Evolutionary conservation across 2,888 invertebrate genomes (phyloP).

Genomic region (Lepidochitona cinerea): DNA sequence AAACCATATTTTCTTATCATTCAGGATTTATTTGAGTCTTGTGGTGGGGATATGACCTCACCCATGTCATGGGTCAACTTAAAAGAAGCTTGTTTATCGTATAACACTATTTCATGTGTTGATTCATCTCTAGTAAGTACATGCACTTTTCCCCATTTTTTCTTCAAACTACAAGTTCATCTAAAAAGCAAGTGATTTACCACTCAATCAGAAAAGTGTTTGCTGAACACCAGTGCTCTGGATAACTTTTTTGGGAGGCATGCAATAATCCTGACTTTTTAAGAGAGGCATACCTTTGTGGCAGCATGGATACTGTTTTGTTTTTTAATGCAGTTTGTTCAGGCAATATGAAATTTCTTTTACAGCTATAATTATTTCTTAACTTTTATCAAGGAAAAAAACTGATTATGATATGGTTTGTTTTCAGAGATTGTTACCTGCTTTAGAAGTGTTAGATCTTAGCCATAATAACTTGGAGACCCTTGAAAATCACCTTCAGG

Average conservation of each 20-base stretch:
- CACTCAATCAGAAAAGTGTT: too few relatives aligned
- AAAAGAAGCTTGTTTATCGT: constrained; percentile 45
- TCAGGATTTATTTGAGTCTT: constrained; percentile 64
- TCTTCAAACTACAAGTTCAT: too few relatives aligned
- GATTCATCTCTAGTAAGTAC: constrained; percentile 61
- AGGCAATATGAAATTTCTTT: too few relatives aligned
- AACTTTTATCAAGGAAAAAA: too few relatives aligned
- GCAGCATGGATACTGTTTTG: too few relatives aligned
- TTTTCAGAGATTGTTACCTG: constrained; percentile 54
- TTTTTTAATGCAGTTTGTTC: constrained; percentile 20
- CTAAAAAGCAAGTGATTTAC: too few relatives aligned
- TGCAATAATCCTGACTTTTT: too few relatives aligned
- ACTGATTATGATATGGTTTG: background rate
- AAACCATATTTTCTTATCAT: constrained; percentile 10
- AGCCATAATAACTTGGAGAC: constrained; percentile 57
- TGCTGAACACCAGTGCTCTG: too few relatives aligned
- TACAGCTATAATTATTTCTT: too few relatives aligned
- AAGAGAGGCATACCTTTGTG: too few relatives aligned
- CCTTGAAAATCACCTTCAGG: constrained; percentile 55
- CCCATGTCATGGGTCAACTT: constrained; percentile 61
- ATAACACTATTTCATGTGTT: constrained; percentile 54
- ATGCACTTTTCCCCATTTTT: background rate
- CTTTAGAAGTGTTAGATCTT: constrained; percentile 54
- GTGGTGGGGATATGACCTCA: constrained; percentile 61
- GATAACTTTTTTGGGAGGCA: too few relatives aligned